Evolutionary conservation across 2,113 vertebrate species (phyloP).

Genomic region (Megaceryle maxima): DNA sequence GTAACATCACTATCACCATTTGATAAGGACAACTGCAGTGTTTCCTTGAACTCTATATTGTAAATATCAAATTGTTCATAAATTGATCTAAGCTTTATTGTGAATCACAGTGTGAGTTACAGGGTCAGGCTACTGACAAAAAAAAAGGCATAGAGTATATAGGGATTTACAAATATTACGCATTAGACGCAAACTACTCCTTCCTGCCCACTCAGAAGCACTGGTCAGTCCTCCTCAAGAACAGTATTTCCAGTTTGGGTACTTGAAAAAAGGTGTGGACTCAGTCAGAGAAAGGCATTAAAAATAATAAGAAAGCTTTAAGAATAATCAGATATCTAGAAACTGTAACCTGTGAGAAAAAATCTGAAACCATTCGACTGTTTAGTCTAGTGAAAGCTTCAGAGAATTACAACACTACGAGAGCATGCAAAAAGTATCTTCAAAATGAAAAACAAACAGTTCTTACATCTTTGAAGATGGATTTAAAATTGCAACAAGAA

Average conservation of each 20-base stretch:
- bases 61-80: not conserved
- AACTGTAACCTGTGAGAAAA: not conserved
- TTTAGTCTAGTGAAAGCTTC: not conserved
- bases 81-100: not conserved
- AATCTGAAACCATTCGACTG: not conserved
- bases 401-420: not conserved
- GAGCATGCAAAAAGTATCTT: not conserved
- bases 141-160: not conserved
- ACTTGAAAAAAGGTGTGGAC: not conserved
- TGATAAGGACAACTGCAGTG: not conserved
- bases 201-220: not conserved
- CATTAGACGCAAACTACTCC: not conserved
- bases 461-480: rapidly evolving
- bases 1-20: not conserved
- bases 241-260: not conserved
- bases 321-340: not conserved
- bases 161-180: not conserved
- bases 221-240: not conserved
- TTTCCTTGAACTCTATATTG: not conserved
- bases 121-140: not conserved
- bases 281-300: not conserved
- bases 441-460: not conserved
- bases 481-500: not conserved
- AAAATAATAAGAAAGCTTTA: not conserved
- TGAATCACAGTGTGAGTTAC: not conserved